Evolutionary conservation across 2,888 invertebrate genomes (phyloP).

Genomic region (Tinea semifulvella): DNA sequence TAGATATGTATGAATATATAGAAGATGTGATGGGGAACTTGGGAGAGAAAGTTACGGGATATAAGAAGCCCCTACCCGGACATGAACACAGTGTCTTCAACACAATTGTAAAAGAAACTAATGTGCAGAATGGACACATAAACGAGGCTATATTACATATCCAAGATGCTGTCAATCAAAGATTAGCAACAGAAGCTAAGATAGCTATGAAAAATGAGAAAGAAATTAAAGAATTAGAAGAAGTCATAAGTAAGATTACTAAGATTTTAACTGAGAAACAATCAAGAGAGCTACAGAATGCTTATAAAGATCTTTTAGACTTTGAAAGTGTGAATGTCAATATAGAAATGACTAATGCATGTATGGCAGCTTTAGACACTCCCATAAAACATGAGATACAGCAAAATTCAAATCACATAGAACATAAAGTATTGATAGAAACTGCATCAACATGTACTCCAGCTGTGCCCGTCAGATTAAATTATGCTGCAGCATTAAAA

Average conservation of each 20-base stretch:
- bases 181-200: constrained; percentile 46
- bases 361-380: constrained; percentile 37
- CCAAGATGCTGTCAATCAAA: constrained; percentile 49
- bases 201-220: constrained; percentile 49
- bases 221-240: constrained; percentile 48
- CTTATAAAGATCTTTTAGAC: constrained; percentile 36
- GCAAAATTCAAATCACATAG: background rate
- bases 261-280: constrained; percentile 50
- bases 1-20: constrained; percentile 61
- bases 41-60: constrained; percentile 57
- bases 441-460: no score
- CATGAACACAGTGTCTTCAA: constrained; percentile 47
- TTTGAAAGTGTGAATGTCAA: constrained; percentile 39
- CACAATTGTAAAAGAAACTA: constrained; percentile 49
- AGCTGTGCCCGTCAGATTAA: constrained; percentile 26
- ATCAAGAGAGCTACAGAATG: constrained; percentile 34
- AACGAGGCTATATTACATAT: constrained; percentile 51
- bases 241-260: constrained; percentile 56
- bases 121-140: constrained; percentile 41
- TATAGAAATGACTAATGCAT: constrained; percentile 49
- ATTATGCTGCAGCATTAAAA: constrained; percentile 33
- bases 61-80: constrained; percentile 41
- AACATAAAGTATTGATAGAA: background rate
- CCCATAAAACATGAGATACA: background rate
- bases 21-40: constrained; percentile 63